Base-by-base conservation (phyloP, 2,888 invertebrate species). In the Antheraea yamamai region DNA sequence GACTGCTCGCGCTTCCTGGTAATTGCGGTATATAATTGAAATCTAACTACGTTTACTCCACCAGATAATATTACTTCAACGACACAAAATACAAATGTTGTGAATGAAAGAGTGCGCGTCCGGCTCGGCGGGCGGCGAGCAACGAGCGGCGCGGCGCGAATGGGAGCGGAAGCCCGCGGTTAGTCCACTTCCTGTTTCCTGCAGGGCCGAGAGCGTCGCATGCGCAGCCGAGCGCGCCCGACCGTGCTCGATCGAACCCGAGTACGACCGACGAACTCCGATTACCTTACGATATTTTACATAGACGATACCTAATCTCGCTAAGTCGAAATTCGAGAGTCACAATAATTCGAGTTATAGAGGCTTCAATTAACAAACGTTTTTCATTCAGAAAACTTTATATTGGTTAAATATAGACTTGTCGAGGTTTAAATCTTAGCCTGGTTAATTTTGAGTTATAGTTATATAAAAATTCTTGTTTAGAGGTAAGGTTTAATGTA, bases 101-200 rank as follows among this genome's bases (percentile, higher is more conserved):
- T 91, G 92, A 93, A 93, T 91, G 92, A 91, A 92, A 92, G 91
- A 90, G 90, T 88, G 89, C 88, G 91, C 91, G 90, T 88, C 89
- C 89, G 89, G 85, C 86, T 85, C 82, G 84, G 84, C 66, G 74
- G 74, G 55, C 84, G 70, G 73, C 70, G 75, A 78, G 76, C 76
- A 77, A 75, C 79, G 75, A 75, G 76, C 76, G 83, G 88, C 83
- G 85, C 85, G 87, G 84, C 84, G 89, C 94, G 92, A 95, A 93
- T 95, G 95, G 93, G 95, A 95, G 94, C 95, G 95, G 95, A 95
- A 94, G 89, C 91, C 87, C 91, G 94, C 94, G 95, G 95, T 95
- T 95, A 95, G 92, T 94, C 92, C 93, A 95, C 95, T 95, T 95
- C 95, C 95, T 94, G 95, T 94, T 94, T 95, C 95, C 95, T 94